A percentile compares a stretch with the other conserved stretches of the same genome.
Evolutionary conservation across 1,140 invertebrate genomes (phyloP).

Genomic region (Drosophila navojoa): DNA sequence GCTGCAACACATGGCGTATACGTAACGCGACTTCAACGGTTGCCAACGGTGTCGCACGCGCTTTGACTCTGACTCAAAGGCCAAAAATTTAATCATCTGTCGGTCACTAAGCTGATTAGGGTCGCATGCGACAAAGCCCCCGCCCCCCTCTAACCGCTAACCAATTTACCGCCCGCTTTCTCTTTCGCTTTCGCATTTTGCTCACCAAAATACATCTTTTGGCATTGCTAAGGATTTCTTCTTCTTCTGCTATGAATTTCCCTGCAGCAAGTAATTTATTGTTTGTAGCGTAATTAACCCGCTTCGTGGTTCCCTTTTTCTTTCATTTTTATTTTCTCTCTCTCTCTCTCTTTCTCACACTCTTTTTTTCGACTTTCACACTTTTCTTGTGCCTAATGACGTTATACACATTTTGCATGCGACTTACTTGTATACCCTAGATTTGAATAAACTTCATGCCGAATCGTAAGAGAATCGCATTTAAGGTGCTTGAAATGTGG

Average conservation of each 20-base stretch:
- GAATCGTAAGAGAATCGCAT: not conserved
- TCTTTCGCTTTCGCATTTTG: not conserved
- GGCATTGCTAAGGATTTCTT: not conserved
- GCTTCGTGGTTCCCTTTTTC: constrained; percentile 49
- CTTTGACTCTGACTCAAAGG: constrained; percentile 55
- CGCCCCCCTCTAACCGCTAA: not conserved
- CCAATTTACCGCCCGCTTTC: not conserved
- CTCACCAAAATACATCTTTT: not conserved
- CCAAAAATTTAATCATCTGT: constrained; percentile 70
- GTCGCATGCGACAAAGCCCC: constrained; percentile 25
- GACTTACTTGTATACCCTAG: constrained; percentile 33
- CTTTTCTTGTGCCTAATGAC: constrained; percentile 61
- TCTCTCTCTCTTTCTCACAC: too few species aligned
- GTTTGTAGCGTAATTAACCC: constrained; percentile 80
- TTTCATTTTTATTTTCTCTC: not conserved
- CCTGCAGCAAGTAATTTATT: constrained; percentile 71
- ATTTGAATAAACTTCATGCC: not conserved
- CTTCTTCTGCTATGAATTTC: constrained; percentile 39
- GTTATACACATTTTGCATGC: constrained; percentile 60
- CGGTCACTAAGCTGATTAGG: constrained; percentile 71
- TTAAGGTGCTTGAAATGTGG: too few species aligned
- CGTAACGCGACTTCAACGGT: constrained; percentile 70
- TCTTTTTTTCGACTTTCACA: constrained; percentile 55
- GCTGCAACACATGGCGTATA: constrained; percentile 73
- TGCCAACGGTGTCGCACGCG: constrained; percentile 45